phyloP scores from a whole-genome alignment of 1,140 invertebrate genomes.

The Sweltsa coloradensis region DNA sequence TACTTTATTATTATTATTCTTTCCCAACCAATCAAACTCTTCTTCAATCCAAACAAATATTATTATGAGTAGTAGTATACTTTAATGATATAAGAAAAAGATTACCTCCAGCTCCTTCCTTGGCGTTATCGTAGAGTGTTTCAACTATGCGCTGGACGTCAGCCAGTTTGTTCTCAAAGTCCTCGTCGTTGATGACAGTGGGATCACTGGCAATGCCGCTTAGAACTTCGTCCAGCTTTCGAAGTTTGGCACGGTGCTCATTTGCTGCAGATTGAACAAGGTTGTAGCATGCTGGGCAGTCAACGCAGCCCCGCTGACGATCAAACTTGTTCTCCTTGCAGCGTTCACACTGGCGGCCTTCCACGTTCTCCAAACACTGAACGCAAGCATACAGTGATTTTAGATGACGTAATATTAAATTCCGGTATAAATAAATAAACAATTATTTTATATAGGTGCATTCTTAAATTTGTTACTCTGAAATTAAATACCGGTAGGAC shows the following conservation, averaged over 20 bases:
- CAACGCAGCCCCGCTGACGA: conserved; percentile 69
- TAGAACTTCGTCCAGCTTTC: conserved; percentile 54
- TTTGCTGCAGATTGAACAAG: conserved; percentile 80
- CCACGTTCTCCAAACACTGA: conserved; percentile 79
- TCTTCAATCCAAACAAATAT: background rate
- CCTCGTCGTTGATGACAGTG: conserved; percentile 67
- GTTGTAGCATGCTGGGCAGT: conserved; percentile 89
- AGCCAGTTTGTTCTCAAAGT: conserved; percentile 65
- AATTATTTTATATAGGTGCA: too few species aligned
- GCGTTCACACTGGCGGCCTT: conserved; percentile 78
- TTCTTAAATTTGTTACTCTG: too few species aligned
- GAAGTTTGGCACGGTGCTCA: conserved; percentile 61
- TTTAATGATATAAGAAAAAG: conserved; percentile 3
- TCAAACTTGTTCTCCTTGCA: conserved; percentile 90
- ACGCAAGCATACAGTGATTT: too few species aligned
- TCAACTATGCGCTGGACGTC: conserved; percentile 60
- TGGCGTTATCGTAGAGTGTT: conserved; percentile 53
- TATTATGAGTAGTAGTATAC: background rate
- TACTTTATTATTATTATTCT: too few species aligned
- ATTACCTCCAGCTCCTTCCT: conserved; percentile 46
- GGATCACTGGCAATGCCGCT: conserved; percentile 58
- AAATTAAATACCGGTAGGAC: too few species aligned
- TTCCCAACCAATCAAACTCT: too few species aligned
- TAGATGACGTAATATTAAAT: too few species aligned
- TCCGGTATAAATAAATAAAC: too few species aligned